phyloP scores from a whole-genome alignment of 35 echinoderm and acorn worm species.

The Hemicentrotus pulcherrimus region DNA sequence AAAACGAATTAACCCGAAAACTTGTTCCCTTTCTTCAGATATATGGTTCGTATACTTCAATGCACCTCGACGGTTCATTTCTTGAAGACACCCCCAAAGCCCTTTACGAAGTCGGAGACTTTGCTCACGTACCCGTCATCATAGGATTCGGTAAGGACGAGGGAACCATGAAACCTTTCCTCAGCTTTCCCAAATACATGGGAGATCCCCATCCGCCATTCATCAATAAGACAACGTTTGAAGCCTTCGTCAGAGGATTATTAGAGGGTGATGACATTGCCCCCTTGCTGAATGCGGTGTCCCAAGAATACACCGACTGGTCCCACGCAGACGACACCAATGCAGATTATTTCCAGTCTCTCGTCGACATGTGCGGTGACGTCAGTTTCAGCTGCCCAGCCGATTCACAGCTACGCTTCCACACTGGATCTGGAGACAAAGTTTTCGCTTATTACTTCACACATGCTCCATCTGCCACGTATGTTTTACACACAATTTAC shows the following conservation, averaged over 20 bases:
- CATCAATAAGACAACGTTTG: conserved; percentile 1
- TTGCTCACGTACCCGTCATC: conserved; percentile 28
- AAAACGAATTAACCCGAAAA: neutral
- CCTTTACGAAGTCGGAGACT: conserved; percentile 31
- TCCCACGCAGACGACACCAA: conserved; percentile 57
- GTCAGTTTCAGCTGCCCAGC: conserved; percentile 52
- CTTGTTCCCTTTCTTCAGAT: neutral
- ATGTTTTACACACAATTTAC: neutral
- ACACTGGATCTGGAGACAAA: conserved; percentile 35
- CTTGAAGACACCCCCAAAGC: conserved; percentile 17
- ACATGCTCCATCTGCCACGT: conserved; percentile 48
- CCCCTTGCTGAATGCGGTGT: conserved; percentile 53
- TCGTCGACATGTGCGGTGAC: conserved; percentile 56
- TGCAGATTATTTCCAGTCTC: conserved; percentile 65
- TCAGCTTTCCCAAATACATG: neutral
- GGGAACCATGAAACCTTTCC: conserved; percentile 31
- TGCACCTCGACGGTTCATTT: conserved; percentile 38
- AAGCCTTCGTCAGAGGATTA: neutral
- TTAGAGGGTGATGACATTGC: neutral
- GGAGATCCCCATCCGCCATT: neutral
- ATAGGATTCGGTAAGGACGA: conserved; percentile 45
- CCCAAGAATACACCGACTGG: conserved; percentile 73
- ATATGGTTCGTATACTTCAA: neutral
- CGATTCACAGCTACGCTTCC: conserved; percentile 59
- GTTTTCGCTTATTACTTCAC: conserved; percentile 60